Conservation (phyloP, 2,113 vertebrate species). For the Larimichthys crocea region DNA sequence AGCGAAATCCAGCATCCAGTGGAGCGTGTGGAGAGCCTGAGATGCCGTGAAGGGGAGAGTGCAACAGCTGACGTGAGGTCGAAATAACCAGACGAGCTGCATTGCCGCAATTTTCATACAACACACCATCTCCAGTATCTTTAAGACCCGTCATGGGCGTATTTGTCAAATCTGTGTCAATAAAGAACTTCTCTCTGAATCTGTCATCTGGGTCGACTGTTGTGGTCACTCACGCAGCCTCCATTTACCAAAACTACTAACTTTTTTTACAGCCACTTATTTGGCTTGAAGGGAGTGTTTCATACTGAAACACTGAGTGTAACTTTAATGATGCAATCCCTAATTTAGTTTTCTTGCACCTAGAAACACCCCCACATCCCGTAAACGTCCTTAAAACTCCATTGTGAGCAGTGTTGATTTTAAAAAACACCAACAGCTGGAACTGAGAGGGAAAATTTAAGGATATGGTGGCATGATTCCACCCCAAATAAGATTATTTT, state of each 20-base stretch:
- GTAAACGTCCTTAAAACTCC: not conserved
- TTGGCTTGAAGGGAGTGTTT: not conserved
- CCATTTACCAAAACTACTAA: not conserved
- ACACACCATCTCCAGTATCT: not conserved
- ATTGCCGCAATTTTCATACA: not conserved
- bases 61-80: not conserved
- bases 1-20: not conserved
- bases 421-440: not conserved
- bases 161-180: no score
- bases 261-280: not conserved
- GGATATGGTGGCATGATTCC: not conserved
- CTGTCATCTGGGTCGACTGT: not conserved
- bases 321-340: conserved; percentile 11
- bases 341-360: not conserved
- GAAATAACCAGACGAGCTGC: not conserved
- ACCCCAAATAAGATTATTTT: not conserved
- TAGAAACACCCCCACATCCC: not conserved
- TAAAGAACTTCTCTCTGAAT: not conserved
- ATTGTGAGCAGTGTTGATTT: not conserved
- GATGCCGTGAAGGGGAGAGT: not conserved
- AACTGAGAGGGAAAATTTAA: not conserved
- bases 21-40: not conserved
- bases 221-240: not conserved
- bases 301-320: not conserved
- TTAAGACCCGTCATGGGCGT: not conserved